These are phyloP conservation scores for Zeugodacus cucurbitae DNA, from an alignment of 1,140 invertebrate genomes.

Conservation along the genomic window DNA sequence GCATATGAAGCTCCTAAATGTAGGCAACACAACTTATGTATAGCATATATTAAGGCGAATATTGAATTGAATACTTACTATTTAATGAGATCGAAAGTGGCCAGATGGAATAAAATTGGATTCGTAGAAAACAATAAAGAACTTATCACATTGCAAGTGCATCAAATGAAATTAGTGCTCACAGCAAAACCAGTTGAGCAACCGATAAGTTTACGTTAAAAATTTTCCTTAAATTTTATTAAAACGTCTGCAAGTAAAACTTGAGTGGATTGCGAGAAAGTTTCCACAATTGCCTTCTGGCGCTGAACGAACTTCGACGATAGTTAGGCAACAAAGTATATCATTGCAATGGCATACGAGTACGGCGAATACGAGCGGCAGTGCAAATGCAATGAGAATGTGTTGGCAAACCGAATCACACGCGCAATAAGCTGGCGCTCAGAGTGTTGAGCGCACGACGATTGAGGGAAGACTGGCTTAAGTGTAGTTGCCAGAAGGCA, in stretches of 20 bases:
- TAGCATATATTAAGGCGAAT: too few species aligned
- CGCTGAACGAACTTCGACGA: background rate
- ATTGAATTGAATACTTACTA: too few species aligned
- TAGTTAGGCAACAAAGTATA: too few species aligned
- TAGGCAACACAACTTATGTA: too few species aligned
- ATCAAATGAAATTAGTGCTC: too few species aligned
- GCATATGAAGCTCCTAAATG: too few species aligned
- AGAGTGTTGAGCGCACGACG: background rate
- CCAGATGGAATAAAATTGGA: too few species aligned
- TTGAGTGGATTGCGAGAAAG: background rate
- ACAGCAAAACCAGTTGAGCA: too few species aligned
- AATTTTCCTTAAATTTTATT: constrained; percentile 35
- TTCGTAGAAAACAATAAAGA: too few species aligned
- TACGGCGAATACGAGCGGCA: background rate
- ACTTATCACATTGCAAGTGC: too few species aligned
- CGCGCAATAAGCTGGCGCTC: background rate
- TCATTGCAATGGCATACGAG: background rate
- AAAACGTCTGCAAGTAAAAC: constrained; percentile 19
- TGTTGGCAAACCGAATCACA: background rate
- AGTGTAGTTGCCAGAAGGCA: background rate
- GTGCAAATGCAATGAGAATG: constrained; percentile 4
- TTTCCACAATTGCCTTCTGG: background rate
- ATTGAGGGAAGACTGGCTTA: background rate
- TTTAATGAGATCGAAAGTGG: too few species aligned
- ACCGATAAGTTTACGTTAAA: too few species aligned